Evolutionary conservation across 2,113 vertebrate genomes (phyloP).

Genomic region (Spea bombifrons): DNA sequence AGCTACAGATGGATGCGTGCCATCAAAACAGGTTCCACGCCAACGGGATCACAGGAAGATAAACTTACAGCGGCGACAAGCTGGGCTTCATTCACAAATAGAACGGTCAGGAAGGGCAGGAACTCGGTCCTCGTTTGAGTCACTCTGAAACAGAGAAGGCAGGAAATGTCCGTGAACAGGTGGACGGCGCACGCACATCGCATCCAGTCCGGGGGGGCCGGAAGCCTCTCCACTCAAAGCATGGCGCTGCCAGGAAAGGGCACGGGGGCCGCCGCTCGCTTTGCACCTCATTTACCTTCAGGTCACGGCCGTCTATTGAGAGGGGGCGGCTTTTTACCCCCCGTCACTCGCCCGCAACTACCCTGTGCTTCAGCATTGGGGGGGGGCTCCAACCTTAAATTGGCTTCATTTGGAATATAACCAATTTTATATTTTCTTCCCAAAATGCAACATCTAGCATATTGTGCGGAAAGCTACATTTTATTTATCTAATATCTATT

Average conservation of each 20-base stretch:
- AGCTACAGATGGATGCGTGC: no score
- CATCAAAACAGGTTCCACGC: neutral
- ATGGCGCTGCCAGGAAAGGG: neutral
- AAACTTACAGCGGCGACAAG: conserved; percentile 65
- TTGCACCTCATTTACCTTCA: neutral
- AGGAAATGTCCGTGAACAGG: conserved; percentile 12
- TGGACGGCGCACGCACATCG: neutral
- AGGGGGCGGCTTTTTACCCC: no score
- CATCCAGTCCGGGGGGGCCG: neutral
- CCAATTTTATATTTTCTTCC: no score
- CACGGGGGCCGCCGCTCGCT: neutral
- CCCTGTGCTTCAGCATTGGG: no score
- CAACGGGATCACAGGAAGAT: conserved; percentile 1
- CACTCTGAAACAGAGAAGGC: conserved; percentile 56
- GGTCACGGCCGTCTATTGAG: neutral
- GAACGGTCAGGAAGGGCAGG: conserved; percentile 61
- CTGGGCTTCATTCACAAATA: conserved; percentile 62
- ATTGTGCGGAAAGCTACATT: no score
- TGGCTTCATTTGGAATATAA: no score
- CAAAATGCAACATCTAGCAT: no score
- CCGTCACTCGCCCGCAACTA: neutral
- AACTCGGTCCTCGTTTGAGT: conserved; percentile 64
- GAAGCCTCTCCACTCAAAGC: neutral
- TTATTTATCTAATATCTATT: no score
- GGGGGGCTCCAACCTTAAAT: no score